Evolutionary conservation across 2,113 vertebrate genomes (phyloP).

Genomic region (Macaca mulatta): DNA sequence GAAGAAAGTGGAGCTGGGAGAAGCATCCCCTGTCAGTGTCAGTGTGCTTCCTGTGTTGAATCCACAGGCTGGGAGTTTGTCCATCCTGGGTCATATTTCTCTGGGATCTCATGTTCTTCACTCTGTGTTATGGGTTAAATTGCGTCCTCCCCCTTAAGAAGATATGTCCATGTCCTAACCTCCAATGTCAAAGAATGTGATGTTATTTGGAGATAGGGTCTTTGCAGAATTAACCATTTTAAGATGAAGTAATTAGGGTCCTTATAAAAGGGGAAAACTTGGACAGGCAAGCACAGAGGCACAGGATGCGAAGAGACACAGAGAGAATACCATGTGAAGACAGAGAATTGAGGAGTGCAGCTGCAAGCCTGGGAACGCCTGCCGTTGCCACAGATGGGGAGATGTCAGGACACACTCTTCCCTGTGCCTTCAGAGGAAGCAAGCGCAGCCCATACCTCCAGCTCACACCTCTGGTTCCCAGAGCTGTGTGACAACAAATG

Average conservation of each 20-base stretch:
- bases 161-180: not conserved
- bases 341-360: rapidly evolving
- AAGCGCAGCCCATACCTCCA: rapidly evolving
- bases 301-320: rapidly evolving
- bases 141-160: not conserved
- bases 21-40: rapidly evolving
- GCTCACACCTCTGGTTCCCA: not conserved
- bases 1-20: not conserved
- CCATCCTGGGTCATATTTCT: rapidly evolving
- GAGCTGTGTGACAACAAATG: rapidly evolving
- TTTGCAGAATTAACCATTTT: not conserved
- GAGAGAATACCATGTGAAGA: not conserved
- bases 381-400: rapidly evolving
- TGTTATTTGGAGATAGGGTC: not conserved
- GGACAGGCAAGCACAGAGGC: not conserved
- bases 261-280: not conserved
- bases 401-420: not conserved
- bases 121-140: rapidly evolving
- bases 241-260: not conserved
- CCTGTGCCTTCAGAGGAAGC: not conserved
- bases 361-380: rapidly evolving
- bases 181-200: not conserved
- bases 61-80: not conserved
- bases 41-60: not conserved
- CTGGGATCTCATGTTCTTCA: not conserved